Conservation (phyloP, 1,140 invertebrate species). For the Cherax quadricarinatus region DNA sequence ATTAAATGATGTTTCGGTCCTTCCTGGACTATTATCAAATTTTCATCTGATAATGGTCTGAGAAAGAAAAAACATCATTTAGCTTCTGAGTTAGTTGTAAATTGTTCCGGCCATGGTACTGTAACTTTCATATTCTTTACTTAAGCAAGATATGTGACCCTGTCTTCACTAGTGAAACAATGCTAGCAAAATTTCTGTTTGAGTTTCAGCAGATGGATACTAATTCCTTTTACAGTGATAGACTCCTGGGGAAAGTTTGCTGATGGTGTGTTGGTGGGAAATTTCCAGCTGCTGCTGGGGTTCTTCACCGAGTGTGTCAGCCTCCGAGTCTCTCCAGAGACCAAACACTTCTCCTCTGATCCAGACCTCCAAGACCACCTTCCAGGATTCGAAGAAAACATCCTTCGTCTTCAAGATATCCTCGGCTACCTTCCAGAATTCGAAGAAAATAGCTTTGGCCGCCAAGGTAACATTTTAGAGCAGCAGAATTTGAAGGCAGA, state of each 20-base stretch:
- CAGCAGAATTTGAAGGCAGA: not conserved
- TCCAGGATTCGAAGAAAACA: not conserved
- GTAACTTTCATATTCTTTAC: too few species aligned
- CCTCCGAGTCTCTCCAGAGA: not conserved
- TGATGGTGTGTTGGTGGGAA: conserved; percentile 45
- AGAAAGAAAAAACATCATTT: too few species aligned
- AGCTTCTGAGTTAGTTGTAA: too few species aligned
- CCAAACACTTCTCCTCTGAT: not conserved
- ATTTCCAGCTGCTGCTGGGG: conserved; percentile 14
- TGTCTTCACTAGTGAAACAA: too few species aligned
- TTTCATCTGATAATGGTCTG: too few species aligned
- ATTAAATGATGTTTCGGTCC: too few species aligned
- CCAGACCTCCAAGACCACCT: not conserved
- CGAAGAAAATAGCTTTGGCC: not conserved
- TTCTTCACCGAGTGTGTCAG: conserved; percentile 56
- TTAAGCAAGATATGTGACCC: too few species aligned
- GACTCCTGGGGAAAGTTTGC: conserved; percentile 58
- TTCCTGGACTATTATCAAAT: too few species aligned
- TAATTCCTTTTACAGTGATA: conserved; percentile 17
- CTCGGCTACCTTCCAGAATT: not conserved
- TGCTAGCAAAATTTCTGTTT: too few species aligned
- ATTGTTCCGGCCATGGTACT: too few species aligned
- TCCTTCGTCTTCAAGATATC: not conserved
- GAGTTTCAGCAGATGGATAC: too few species aligned
- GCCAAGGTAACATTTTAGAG: too few species aligned